Percentiles rank a stretch among this genome's conserved stretches.
These are phyloP conservation scores for Brachyptera putata DNA, from an alignment of 2,888 invertebrate genomes.

Conservation along the genomic window DNA sequence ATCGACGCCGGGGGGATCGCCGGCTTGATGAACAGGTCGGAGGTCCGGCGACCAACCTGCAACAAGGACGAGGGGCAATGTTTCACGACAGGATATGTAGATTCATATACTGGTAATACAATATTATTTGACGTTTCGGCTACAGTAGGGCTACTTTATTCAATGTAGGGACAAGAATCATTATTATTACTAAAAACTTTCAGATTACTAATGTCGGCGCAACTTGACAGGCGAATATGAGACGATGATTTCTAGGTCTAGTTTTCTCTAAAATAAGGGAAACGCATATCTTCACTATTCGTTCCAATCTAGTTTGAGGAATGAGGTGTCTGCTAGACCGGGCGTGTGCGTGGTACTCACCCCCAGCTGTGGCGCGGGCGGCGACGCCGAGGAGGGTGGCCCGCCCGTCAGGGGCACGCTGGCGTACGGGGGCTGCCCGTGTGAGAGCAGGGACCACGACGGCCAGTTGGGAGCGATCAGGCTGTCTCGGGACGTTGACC, in stretches of 20 bases:
- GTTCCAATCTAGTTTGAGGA: too few species aligned
- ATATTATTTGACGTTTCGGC: too few species aligned
- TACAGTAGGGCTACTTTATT: not conserved
- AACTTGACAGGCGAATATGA: too few species aligned
- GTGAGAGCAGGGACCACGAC: constrained; percentile 22
- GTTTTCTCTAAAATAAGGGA: too few species aligned
- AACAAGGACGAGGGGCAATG: constrained; percentile 19
- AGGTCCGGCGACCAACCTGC: constrained; percentile 55
- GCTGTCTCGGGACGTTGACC: constrained; percentile 43
- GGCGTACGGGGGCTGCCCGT: too few species aligned
- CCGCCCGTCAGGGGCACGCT: constrained; percentile 42
- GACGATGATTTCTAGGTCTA: too few species aligned
- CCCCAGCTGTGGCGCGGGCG: constrained; percentile 7
- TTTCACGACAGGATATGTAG: not conserved
- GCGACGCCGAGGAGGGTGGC: constrained; percentile 48
- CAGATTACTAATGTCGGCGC: too few species aligned
- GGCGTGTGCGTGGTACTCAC: too few species aligned
- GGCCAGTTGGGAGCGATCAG: constrained; percentile 31
- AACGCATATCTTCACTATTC: too few species aligned
- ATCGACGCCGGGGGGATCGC: constrained; percentile 61
- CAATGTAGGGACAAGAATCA: not conserved
- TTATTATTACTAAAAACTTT: too few species aligned
- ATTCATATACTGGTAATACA: too few species aligned
- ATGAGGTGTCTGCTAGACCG: too few species aligned
- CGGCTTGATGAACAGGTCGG: constrained; percentile 82